Evolutionary conservation across 2,797 vertebrate species (phyloP), one percentile per base, ranked within the genome.

Genomic region (Onychomys leucogaster): DNA sequence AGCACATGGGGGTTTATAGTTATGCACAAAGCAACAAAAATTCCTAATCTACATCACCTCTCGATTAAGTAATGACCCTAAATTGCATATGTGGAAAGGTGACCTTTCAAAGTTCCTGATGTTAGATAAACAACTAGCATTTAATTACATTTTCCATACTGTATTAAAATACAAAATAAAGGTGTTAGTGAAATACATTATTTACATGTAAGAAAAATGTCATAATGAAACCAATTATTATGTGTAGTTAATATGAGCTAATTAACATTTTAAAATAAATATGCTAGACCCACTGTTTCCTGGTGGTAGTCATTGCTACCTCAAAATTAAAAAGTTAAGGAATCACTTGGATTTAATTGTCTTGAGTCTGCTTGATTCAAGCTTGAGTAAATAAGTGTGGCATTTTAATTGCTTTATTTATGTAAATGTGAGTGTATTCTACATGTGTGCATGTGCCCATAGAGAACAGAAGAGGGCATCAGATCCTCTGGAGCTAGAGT

Each of bases 151-250:
- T 89, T 88, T 3, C 34, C 69, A 75, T 90, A 81, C 75, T 76
- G 69, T 57, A 84, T 86, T 90, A 91, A 91, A 89, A 92, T 69
- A 69, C 63, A 43, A 93, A 91, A 76, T 63, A 91, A 96, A 96
- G 27, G 9, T 43, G 17, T 29, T 85, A 67, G 17, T 61, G 13
- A 61, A 43, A 46, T 43, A 61, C n/a, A 76, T 34, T 76, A 61
- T 14, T 59, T 76, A 46, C 57, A 73, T 34, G 29, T 89, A 61
- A 34, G 67, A 89, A 83, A 83, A 89, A 89, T 75, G 86, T 14
- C 55, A 46, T 61, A 61, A 46, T 46, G 55, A 89, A 89, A 46
- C 14, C 52, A 37, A 61, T 61, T 61, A 76, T 76, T 61, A 25
- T 34, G 37, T 32, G 41, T 73, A 88, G 32, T 88, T 73, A 75